phyloP scores from a whole-genome alignment of 2,888 invertebrate genomes.

The Macrosoma leucophasiata region DNA sequence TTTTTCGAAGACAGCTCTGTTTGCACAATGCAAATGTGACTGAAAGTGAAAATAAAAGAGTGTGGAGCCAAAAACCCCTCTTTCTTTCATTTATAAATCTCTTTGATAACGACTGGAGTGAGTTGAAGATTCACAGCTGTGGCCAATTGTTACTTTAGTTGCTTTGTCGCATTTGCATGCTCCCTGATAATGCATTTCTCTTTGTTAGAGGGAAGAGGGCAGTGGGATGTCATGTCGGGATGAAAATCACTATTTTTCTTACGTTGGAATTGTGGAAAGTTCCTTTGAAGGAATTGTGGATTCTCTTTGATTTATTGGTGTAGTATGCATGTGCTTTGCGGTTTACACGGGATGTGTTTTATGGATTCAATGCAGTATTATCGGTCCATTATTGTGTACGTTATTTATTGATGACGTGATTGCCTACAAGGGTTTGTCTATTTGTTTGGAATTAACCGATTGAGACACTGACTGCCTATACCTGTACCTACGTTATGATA shows the following conservation, averaged over 20 bases:
- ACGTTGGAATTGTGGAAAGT: constrained; percentile 9
- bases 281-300: constrained; percentile 5
- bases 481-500: too few species aligned
- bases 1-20: constrained; percentile 32
- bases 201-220: constrained; percentile 38
- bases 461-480: too few species aligned
- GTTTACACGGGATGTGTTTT: too few species aligned
- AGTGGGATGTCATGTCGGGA: constrained; percentile 38
- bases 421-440: too few species aligned
- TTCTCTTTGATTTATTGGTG: too few species aligned
- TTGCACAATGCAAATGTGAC: constrained; percentile 42
- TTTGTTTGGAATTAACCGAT: too few species aligned
- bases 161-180: constrained; percentile 43
- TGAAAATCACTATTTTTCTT: constrained; percentile 25
- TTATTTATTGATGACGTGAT: too few species aligned
- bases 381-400: too few species aligned
- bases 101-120: constrained; percentile 50
- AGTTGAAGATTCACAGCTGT: constrained; percentile 49
- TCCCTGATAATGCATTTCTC: constrained; percentile 45
- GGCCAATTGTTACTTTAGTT: constrained; percentile 55
- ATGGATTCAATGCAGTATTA: neutral
- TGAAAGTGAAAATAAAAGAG: constrained; percentile 45
- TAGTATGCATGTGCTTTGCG: too few species aligned
- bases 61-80: constrained; percentile 30
- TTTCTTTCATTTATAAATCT: constrained; percentile 53